Percentiles rank a stretch among this genome's conserved stretches.
Conservation (phyloP, 2,888 invertebrate species). For the Eilema griseolum region DNA sequence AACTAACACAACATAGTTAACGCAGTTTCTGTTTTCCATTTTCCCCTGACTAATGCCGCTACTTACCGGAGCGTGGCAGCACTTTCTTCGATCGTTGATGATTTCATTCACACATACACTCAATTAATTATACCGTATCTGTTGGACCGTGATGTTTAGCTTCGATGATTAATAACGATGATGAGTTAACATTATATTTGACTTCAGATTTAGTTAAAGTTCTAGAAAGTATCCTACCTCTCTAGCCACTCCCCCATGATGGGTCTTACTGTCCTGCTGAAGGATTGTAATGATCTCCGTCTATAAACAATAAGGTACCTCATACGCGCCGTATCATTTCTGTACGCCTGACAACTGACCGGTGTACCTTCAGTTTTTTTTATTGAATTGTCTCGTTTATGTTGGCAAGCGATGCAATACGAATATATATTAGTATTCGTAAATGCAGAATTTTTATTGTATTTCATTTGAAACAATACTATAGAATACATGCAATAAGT, state of each 20-base stretch:
- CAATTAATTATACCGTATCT: conserved; percentile 10
- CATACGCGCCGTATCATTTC: neutral
- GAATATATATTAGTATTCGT: conserved; percentile 36
- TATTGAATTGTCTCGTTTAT: conserved; percentile 37
- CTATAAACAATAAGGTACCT: no score
- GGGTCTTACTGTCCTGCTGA: no score
- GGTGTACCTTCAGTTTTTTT: conserved; percentile 17
- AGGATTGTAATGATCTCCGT: no score
- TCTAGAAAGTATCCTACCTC: no score
- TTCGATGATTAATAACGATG: neutral
- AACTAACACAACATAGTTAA: neutral
- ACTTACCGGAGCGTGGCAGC: conserved; percentile 26
- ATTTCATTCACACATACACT: conserved; percentile 30
- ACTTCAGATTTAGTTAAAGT: no score
- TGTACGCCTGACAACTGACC: conserved; percentile 11
- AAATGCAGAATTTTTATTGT: conserved; percentile 12
- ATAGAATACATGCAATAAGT: neutral
- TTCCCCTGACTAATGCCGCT: conserved; percentile 32
- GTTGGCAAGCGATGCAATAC: neutral
- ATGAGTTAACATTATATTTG: no score
- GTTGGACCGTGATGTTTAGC: neutral
- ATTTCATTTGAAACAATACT: neutral
- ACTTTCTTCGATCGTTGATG: conserved; percentile 40
- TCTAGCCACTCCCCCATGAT: no score
- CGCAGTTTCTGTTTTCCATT: conserved; percentile 32